Percentiles rank a stretch among this genome's conserved stretches.
Conservation (phyloP, 2,888 invertebrate species). For the Eristalinus aeneus region DNA sequence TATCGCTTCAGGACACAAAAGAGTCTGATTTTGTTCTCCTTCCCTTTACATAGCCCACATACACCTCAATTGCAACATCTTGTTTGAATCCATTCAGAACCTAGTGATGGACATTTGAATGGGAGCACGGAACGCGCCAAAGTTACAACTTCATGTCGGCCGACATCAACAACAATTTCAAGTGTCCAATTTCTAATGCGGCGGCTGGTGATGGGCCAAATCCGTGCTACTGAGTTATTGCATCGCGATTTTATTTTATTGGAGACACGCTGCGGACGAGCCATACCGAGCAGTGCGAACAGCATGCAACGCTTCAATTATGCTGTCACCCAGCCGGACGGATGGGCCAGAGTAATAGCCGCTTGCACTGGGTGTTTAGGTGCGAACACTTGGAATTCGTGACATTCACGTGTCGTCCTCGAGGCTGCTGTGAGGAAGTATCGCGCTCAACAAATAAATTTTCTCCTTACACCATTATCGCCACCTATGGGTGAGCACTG, state of each 20-base stretch:
- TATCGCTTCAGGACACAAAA: too few relatives aligned
- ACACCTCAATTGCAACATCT: neutral
- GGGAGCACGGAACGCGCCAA: conserved; percentile 32
- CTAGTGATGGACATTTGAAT: conserved; percentile 65
- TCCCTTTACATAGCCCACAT: neutral
- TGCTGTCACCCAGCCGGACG: neutral
- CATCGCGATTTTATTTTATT: conserved; percentile 56
- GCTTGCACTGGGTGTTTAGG: conserved; percentile 20
- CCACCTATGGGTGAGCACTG: conserved; percentile 33
- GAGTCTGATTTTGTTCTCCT: too few relatives aligned
- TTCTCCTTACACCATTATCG: conserved; percentile 51
- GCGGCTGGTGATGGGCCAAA: conserved; percentile 42
- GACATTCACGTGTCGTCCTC: conserved; percentile 10
- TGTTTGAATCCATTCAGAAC: conserved; percentile 9
- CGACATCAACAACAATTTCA: conserved; percentile 61
- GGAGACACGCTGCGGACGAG: neutral
- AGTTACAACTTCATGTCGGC: conserved; percentile 59
- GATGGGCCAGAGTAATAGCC: conserved; percentile 59
- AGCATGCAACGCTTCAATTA: neutral
- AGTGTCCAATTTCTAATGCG: conserved; percentile 60
- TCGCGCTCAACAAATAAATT: conserved; percentile 49
- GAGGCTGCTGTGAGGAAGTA: conserved; percentile 29
- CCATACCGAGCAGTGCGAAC: neutral
- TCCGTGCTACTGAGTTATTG: conserved; percentile 59
- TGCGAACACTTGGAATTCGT: neutral